Conservation (phyloP, 2,797 vertebrate genomes). For the Manis crassicaudata region DNA sequence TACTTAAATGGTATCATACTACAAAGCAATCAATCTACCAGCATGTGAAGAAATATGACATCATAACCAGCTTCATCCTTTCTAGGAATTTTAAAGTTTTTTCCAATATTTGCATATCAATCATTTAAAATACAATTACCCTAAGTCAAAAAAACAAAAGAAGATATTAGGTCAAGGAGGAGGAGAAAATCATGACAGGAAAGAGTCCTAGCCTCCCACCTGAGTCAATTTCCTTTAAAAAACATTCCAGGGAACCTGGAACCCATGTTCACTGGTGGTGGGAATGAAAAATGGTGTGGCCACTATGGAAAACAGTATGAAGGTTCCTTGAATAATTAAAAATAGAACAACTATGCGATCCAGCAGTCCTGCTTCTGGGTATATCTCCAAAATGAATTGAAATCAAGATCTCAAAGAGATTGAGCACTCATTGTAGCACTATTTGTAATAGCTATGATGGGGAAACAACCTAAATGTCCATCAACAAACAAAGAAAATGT, state of each 20-base stretch:
- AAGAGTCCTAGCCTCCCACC: not conserved
- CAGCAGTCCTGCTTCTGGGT: not conserved
- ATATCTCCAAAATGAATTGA: not conserved
- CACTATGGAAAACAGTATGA: not conserved
- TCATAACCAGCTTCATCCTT: not conserved
- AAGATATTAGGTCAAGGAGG: not conserved
- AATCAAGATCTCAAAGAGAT: not conserved
- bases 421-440: not conserved
- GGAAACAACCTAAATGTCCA: not conserved
- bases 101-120: not conserved
- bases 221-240: not conserved
- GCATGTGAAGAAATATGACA: not conserved
- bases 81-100: not conserved
- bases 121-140: not conserved
- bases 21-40: not conserved
- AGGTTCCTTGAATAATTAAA: not conserved
- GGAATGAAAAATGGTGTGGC: not conserved
- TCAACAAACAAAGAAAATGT: not conserved
- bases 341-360: not conserved
- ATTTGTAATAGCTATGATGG: not conserved
- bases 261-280: not conserved
- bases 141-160: not conserved
- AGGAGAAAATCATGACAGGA: not conserved
- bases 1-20: not conserved
- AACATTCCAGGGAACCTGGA: not conserved